Evolutionary conservation across 1,140 invertebrate species (phyloP), one percentile per base, ranked within the genome.

Genomic region (Apis laboriosa): DNA sequence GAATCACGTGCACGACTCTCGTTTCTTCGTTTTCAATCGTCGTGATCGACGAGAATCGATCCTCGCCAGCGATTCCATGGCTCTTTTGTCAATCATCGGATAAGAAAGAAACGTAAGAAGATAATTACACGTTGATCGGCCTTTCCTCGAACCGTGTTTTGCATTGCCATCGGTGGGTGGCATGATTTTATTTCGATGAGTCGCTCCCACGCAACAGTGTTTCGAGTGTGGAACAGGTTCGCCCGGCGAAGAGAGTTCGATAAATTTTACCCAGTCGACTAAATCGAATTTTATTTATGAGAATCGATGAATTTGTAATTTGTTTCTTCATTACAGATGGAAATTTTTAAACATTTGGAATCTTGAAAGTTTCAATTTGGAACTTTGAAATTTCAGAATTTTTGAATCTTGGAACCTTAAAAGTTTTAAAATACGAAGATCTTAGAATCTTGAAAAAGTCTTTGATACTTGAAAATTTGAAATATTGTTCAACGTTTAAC

Each of bases 51-150:
- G 28, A 12, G 49, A 49, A 21, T 24, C 51, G 77, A 81, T 81
- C 43, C 66, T 51, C 15, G 43, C 19, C 43, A n/a, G 61, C 56
- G 72, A 77, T 77, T 60, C 56, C 68, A 13, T 15, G 64, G 60
- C 24, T 28, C 55, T 64, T 82, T 82, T 77, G 80, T 82, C 80
- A 70, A 77, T 77, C 74, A 77, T 67, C 55, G 55, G 51, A 24
- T 5, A 24, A 28, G 15, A 11, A 56, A 34, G 43, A 49, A 49
- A 58, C 49, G 74, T 24, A 77, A 77, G 49, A 77, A 82, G 74
- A 82, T 68, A 77, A 77, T 68, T 67, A 77, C 53, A 82, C 63
- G 80, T 68, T 77, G 80, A 82, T 68, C 73, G 74, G 24, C 66
- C 63, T 43, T 77, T 82, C 56, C 55, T 82, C 73, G 80, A 67